Percentiles rank a stretch among this genome's conserved stretches.
These are phyloP conservation scores for Ditylenchus dipsaci DNA, from an alignment of 1,140 invertebrate genomes.

Conservation along the genomic window DNA sequence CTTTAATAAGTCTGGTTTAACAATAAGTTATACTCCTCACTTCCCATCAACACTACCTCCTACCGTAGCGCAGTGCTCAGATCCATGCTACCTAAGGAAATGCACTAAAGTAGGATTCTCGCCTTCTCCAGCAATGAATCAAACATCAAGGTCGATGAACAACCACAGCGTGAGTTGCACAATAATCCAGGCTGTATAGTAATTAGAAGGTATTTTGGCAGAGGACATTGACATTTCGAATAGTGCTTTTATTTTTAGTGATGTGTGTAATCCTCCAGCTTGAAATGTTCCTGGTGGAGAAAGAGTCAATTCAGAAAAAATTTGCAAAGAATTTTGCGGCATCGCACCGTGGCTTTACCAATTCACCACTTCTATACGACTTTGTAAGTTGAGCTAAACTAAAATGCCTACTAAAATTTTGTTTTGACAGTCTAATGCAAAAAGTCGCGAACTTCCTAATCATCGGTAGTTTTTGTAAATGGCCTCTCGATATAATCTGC, in stretches of 20 bases:
- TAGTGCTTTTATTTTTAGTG: slow-evolving; percentile 60
- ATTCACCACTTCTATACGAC: slow-evolving; percentile 66
- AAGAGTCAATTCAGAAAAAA: slow-evolving; percentile 65
- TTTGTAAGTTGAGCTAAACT: no score
- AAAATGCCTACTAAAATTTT: no score
- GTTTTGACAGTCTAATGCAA: no score
- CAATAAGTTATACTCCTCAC: slow-evolving; percentile 75
- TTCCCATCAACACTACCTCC: slow-evolving; percentile 72
- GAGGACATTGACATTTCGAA: slow-evolving; percentile 42
- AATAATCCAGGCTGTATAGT: background rate
- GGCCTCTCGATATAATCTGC: no score
- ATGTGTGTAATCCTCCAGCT: slow-evolving; percentile 68
- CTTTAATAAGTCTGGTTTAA: slow-evolving; percentile 73
- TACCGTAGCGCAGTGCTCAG: slow-evolving; percentile 67
- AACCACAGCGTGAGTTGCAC: background rate
- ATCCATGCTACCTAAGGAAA: slow-evolving; percentile 57
- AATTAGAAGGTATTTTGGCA: slow-evolving; percentile 29
- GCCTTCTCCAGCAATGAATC: slow-evolving; percentile 67
- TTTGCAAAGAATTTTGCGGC: slow-evolving; percentile 67
- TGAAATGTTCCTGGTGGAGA: slow-evolving; percentile 67
- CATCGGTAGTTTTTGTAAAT: no score
- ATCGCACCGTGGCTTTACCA: slow-evolving; percentile 65
- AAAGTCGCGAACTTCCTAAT: no score
- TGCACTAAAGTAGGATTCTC: slow-evolving; percentile 63
- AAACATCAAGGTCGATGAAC: slow-evolving; percentile 54